Base-by-base conservation (phyloP, 2,113 vertebrate genomes). In the Phrynosoma platyrhinos region DNA sequence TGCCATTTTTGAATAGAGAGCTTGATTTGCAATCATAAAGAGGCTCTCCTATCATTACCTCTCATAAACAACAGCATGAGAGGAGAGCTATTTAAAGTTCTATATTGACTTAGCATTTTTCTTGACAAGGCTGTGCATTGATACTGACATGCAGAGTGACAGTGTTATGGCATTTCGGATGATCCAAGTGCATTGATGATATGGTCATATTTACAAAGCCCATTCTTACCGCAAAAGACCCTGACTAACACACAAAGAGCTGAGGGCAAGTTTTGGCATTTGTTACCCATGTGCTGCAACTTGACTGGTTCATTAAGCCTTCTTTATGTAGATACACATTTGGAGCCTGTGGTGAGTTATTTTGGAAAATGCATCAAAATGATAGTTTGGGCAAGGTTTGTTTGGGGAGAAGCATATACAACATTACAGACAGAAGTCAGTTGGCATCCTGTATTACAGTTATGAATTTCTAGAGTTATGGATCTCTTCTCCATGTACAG, bases 191-290 rank as follows among this genome's bases (percentile, higher is more conserved):
- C 82, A 80, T 78, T 23, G 3, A 69, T 71, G 40, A 84, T 47
- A 80, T 84, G 79, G 62, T 20, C 21, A 80, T 89, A 52, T 94
- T 95, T 91, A 64, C 85, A 78, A 88, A 20, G 30, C 69, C 86
- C 58, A 0, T 89, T 94, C 68, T 90, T 89, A 68, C 20, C 91
- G 87, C 92, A 94, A 85, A 93, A 93, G 93, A 77, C 89, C 87
- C 92, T 94, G 94, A 94, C 91, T 94, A 92, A 93, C 74, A 55
- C 89, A 82, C 84, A 89, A 92, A 92, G 88, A 88, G 91, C 94
- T 91, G 30, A 78, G 85, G 94, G 94, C 93, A 85, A 95, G 87
- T 68, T 88, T 86, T 95, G 94, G 91, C 94, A 95, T 96, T 96
- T 95, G 91, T 69, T 87, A 90, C 85, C 92, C 89, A 83, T 80